Base-by-base conservation (phyloP, 2,113 vertebrate genomes). In the Colaptes auratus region DNA sequence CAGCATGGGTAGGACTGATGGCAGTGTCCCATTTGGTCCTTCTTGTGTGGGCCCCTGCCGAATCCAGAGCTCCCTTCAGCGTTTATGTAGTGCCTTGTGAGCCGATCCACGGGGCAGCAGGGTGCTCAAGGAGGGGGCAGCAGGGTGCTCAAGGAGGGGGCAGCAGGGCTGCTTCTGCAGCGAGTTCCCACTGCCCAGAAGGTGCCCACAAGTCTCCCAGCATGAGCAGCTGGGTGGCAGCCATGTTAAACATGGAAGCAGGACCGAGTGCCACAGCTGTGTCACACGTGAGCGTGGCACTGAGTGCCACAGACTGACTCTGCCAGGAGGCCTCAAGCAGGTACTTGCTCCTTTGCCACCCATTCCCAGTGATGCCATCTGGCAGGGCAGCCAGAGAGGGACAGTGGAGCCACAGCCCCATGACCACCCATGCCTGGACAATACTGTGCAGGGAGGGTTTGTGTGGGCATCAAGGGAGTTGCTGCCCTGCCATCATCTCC, bases 231-330 rank as follows among this genome's bases (percentile, higher is more conserved):
- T 78, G 0, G 42, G 19, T n/a, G 67, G 35, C 30, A 71, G 6
- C n/a, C 0, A 0, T 0, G 0, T 27, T n/a, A 28, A 65, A 61
- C 53, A 19, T 5, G 12, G 44, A 80, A 70, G 24, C 1, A 6
- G 35, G 18, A 17, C 1, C 24, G 10, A 60, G 19, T 9, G 44
- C 30, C 53, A n/a, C 27, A 9, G 16, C 35, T 28, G 35, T 19
- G 16, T 64, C 27, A 31, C 44, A 69, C 33, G 12, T 35, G 46
- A 50, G 27, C 28, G 48, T 27, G 24, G 24, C 24, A 52, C 8
- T 27, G n/a, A 52, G 46, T 27, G 24, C 11, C 46, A 70, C 50
- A 70, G n/a, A 67, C 20, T 16, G 65, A 30, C 20, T 61, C 82
- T 48, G 3, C 1, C 35, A 70, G n/a, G 14, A 66, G 27, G 31